These are phyloP conservation scores for Operophtera brumata DNA, from an alignment of 2,888 invertebrate genomes.

Conservation along the genomic window DNA sequence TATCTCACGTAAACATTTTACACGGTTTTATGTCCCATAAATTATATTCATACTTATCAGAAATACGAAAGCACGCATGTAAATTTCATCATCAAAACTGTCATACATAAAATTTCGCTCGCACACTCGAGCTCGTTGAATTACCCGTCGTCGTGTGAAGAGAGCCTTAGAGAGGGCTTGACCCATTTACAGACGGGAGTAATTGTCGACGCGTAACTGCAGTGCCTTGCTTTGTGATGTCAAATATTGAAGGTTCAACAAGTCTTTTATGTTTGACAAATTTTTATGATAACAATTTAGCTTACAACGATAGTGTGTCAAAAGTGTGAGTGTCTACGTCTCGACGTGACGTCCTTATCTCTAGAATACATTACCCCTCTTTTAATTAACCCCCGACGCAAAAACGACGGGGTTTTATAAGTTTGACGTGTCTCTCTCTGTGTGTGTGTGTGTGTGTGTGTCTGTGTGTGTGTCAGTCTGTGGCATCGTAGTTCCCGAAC, in stretches of 20 bases:
- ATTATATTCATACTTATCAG: conserved; percentile 26
- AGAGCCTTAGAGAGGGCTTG: conserved; percentile 46
- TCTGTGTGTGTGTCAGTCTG: no score
- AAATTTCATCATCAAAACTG: conserved; percentile 38
- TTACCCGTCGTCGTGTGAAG: conserved; percentile 44
- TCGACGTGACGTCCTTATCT: no score
- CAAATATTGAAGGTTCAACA: conserved; percentile 7
- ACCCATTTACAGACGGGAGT: conserved; percentile 52
- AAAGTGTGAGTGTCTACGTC: no score
- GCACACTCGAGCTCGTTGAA: conserved; percentile 43
- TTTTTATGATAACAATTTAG: neutral
- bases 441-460: no score
- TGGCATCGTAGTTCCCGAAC: no score
- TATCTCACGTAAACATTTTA: conserved; percentile 14
- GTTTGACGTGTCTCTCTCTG: no score
- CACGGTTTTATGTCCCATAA: conserved; percentile 11
- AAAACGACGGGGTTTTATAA: no score
- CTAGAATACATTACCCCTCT: no score
- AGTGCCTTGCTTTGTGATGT: conserved; percentile 5
- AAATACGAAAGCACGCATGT: conserved; percentile 18
- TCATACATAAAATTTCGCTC: conserved; percentile 37
- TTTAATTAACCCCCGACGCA: no score
- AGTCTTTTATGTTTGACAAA: conserved; percentile 4
- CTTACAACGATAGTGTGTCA: no score
- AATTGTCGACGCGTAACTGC: conserved; percentile 45